phyloP scores from a whole-genome alignment of 2,888 invertebrate species.

The Drosophila rellima region DNA sequence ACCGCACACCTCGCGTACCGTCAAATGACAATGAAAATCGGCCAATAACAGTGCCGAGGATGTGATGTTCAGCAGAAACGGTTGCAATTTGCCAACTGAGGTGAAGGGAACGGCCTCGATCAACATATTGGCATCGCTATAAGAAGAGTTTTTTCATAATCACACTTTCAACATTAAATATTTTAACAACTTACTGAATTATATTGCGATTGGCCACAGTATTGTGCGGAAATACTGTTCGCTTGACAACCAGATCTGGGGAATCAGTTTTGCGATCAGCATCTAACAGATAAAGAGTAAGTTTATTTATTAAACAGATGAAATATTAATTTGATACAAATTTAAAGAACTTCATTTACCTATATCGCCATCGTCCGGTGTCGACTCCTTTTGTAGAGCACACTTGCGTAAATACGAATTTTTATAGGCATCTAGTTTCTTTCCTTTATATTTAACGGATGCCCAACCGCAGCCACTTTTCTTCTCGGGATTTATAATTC shows the following conservation, averaged over 20 bases:
- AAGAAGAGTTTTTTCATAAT: not conserved
- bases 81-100: constrained; percentile 95
- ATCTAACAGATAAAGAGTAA: constrained; percentile 83
- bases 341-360: constrained; percentile 54
- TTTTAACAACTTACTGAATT: constrained; percentile 89
- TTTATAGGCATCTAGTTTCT: constrained; percentile 95
- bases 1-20: constrained; percentile 97
- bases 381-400: constrained; percentile 87
- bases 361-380: constrained; percentile 80
- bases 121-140: constrained; percentile 94
- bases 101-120: constrained; percentile 96
- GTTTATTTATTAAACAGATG: not conserved
- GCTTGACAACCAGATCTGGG: constrained; percentile 88
- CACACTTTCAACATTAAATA: not conserved
- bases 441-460: constrained; percentile 94
- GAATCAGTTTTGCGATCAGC: constrained; percentile 88
- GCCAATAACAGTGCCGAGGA: constrained; percentile 95
- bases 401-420: constrained; percentile 93
- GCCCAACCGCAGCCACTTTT: constrained; percentile 98
- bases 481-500: constrained; percentile 95
- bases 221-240: constrained; percentile 91
- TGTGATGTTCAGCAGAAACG: constrained; percentile 94
- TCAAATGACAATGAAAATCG: constrained; percentile 97
- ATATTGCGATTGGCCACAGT: constrained; percentile 91
- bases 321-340: not conserved